Base-by-base conservation (phyloP, 2,113 vertebrate genomes). In the Arenaria interpres region DNA sequence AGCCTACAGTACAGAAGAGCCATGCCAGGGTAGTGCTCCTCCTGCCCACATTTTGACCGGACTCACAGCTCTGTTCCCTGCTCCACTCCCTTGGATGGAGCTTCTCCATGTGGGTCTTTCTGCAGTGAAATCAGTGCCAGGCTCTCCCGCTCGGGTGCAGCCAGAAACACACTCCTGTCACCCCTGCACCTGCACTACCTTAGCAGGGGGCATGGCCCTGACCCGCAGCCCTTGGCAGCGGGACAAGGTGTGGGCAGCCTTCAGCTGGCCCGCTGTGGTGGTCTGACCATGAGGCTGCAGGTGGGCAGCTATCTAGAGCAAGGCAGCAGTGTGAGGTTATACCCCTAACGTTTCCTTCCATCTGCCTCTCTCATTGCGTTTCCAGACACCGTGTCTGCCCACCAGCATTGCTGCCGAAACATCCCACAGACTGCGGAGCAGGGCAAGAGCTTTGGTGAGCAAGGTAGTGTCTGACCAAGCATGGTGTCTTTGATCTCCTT, bases 351-450 rank as follows among this genome's bases (percentile, higher is more conserved):
- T 25, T 53, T 89, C 81, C 41, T 56, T 35, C 23, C 0, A 0
- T 22, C 20, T 54, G 30, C 25, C 43, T 41, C 35, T 11, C 19
- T 67, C 12, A 0, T 22, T 66, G 68, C 53, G 8, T 54, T 66
- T 77, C 82, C 68, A 88, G 82, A 25, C 39, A 41, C 0, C 0
- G 33, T 2, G 1, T 56, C 68, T 59, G 39, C 43, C 32, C 53
- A 17, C 9, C 28, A 37, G 50, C 0, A 54, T 28, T 30, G 0
- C 35, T 85, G 74, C 28, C 9, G 9, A 73, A 56, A 71, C 9
- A 5, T 33, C 22, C 16, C 1, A 2, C 2, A 1, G n/a, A 50
- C n/a, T 11, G 24, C 1, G 1, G 39, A 41, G 48, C 64, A 85
- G 33, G 27, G 32, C 75, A 81, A 63, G n/a, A 59, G 53, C 63